These are phyloP conservation scores for Pollenia labialis DNA, from an alignment of 2,888 invertebrate species.

Conservation along the genomic window DNA sequence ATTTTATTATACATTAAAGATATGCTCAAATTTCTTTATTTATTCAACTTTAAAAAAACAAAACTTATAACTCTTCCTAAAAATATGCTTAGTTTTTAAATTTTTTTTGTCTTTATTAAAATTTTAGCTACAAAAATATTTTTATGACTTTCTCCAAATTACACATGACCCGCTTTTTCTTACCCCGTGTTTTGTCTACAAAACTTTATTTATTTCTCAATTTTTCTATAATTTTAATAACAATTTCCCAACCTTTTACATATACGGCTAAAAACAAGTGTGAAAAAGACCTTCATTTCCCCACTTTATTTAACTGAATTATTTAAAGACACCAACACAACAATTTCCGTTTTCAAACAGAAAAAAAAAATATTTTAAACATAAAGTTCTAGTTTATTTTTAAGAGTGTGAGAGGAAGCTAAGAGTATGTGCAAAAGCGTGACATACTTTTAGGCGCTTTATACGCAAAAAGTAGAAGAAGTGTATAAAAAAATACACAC, in stretches of 20 bases:
- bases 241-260: slow-evolving; percentile 2
- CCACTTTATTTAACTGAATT: slow-evolving; percentile 35
- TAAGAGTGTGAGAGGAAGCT: slow-evolving; percentile 13
- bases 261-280: not conserved
- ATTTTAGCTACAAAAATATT: not conserved
- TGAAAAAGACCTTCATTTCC: slow-evolving; percentile 25
- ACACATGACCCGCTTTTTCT: slow-evolving; percentile 9
- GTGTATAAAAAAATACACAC: slow-evolving; percentile 13
- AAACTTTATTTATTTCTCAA: slow-evolving; percentile 17
- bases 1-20: no score
- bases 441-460: slow-evolving; percentile 69
- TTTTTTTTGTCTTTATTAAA: no score
- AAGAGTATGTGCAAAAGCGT: slow-evolving; percentile 60
- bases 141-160: slow-evolving; percentile 16
- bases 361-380: slow-evolving; percentile 30
- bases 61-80: no score
- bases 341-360: slow-evolving; percentile 40
- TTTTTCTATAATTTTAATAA: slow-evolving; percentile 44
- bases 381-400: slow-evolving; percentile 34
- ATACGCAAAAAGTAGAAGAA: not conserved
- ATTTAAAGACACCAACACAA: slow-evolving; percentile 48
- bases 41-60: no score
- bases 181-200: not conserved
- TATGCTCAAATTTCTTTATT: no score
- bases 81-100: no score